phyloP scores from a whole-genome alignment of 2,797 vertebrate species.

The Poeciliopsis presidionis region DNA sequence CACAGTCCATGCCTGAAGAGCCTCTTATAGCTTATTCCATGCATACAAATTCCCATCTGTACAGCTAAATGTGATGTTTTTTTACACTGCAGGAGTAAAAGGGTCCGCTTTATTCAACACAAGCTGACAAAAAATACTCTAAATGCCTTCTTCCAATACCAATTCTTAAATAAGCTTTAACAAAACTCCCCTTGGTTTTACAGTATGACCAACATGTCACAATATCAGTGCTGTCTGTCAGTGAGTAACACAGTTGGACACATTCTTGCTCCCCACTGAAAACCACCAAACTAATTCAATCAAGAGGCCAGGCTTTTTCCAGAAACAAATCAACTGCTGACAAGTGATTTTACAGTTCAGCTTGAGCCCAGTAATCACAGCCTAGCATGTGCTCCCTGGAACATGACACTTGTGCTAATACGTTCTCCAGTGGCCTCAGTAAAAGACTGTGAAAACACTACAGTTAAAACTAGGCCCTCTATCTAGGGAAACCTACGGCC shows the following conservation, averaged over 20 bases:
- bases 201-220: constrained; percentile 49
- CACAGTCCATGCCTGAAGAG: constrained; percentile 55
- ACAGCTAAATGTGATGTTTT: constrained; percentile 17
- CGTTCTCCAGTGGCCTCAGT: constrained; percentile 71
- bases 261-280: constrained; percentile 64
- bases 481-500: constrained; percentile 48
- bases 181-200: constrained; percentile 28
- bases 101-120: constrained; percentile 12
- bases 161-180: constrained; percentile 26
- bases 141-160: constrained; percentile 4
- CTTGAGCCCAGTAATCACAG: constrained; percentile 76
- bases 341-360: constrained; percentile 78
- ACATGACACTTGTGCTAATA: constrained; percentile 78
- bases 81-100: constrained; percentile 19
- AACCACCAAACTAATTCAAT: constrained; percentile 80
- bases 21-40: constrained; percentile 55
- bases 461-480: constrained; percentile 60
- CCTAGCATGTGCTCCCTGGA: constrained; percentile 73
- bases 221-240: constrained; percentile 55
- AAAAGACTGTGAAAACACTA: constrained; percentile 64
- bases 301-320: constrained; percentile 67
- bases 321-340: constrained; percentile 81
- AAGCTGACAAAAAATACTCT: background rate
- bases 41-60: constrained; percentile 48
- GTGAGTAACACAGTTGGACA: constrained; percentile 69